Percentiles rank a stretch among this genome's conserved stretches.
Evolutionary conservation across 2,888 invertebrate genomes (phyloP).

Genomic region (Chymomyza amoena): DNA sequence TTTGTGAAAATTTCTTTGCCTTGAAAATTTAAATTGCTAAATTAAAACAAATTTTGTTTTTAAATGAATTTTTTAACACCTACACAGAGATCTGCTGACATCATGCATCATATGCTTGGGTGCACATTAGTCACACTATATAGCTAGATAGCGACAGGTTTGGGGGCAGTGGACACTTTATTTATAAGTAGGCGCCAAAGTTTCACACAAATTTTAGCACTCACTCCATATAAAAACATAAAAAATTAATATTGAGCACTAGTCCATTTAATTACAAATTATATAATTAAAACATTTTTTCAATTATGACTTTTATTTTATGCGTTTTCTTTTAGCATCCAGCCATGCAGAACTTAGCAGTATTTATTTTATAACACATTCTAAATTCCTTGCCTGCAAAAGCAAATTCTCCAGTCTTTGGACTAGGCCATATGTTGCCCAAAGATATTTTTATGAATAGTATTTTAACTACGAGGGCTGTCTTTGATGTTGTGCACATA

Average conservation of each 20-base stretch:
- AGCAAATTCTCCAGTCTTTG: neutral
- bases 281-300: neutral
- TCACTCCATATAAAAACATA: neutral
- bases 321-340: neutral
- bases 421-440: neutral
- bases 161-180: neutral
- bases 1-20: conserved; percentile 2
- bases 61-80: conserved; percentile 23
- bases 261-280: neutral
- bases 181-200: neutral
- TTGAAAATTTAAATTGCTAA: conserved; percentile 17
- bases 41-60: conserved; percentile 18
- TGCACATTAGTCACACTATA: neutral
- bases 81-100: conserved; percentile 16
- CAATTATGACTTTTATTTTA: neutral
- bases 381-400: neutral
- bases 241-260: neutral
- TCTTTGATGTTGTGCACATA: no score
- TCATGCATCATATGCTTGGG: conserved; percentile 21
- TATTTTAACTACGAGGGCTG: no score
- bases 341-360: neutral
- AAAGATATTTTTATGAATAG: neutral
- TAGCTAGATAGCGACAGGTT: neutral
- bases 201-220: neutral
- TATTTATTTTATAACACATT: neutral